These are phyloP conservation scores for Chrysomela aeneicollis DNA, from an alignment of 2,888 invertebrate genomes.

Conservation along the genomic window DNA sequence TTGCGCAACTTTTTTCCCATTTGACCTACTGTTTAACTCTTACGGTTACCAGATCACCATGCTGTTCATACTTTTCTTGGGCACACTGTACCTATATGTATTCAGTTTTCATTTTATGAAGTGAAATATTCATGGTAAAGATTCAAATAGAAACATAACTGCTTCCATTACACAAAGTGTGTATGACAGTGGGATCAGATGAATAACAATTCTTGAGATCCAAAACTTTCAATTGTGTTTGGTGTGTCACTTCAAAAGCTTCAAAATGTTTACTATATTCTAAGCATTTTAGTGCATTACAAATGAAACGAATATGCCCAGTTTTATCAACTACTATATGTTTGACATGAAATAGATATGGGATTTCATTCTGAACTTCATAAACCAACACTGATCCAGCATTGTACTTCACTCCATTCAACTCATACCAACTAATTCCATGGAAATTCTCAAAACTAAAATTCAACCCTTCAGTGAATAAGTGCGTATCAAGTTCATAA, in stretches of 20 bases:
- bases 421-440: constrained; percentile 17
- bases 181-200: constrained; percentile 16
- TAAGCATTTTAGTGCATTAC: constrained; percentile 14
- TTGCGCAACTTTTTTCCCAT: too few species aligned
- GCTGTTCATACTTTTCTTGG: neutral
- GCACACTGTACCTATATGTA: neutral
- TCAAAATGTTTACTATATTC: constrained; percentile 18
- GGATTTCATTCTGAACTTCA: constrained; percentile 13
- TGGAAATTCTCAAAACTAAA: constrained; percentile 8
- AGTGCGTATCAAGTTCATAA: too few species aligned
- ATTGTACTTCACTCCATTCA: constrained; percentile 16
- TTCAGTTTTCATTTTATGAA: constrained; percentile 13
- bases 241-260: constrained; percentile 18
- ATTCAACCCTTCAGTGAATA: constrained; percentile 11
- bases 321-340: constrained; percentile 7
- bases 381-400: constrained; percentile 12
- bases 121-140: constrained; percentile 17
- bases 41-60: neutral
- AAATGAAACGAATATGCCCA: constrained; percentile 13
- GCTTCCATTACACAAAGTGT: constrained; percentile 7
- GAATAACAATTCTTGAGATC: constrained; percentile 17
- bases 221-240: constrained; percentile 13
- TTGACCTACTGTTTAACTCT: too few species aligned
- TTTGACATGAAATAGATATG: constrained; percentile 15
- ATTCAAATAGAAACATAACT: constrained; percentile 12